Base-by-base conservation (phyloP, 92 coral and sea anemone genomes). In the Pocillopora meandrina region DNA sequence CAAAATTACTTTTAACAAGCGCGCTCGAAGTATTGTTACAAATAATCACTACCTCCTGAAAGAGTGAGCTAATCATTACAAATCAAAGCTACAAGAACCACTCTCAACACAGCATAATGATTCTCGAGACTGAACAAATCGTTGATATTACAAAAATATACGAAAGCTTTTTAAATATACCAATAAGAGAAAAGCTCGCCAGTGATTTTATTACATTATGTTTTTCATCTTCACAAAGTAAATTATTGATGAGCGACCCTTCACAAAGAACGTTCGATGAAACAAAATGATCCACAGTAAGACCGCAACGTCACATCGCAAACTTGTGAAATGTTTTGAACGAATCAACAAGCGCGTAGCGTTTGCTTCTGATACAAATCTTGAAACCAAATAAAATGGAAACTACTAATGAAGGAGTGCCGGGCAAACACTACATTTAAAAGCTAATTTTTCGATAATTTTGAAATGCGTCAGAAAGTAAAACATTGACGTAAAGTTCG, bases 191-290 rank as follows among this genome's bases (percentile, higher is more conserved):
- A 60, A 82, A 57, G 55, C 26, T 62, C n/a, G 61, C 23, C 18
- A 52, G 42, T 31, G 10, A 80, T 62, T 83, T 63, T 49, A 57
- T 73, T 49, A 21, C 9, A 81, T 61, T 74, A 61, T 10, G 62
- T 63, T 64, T 83, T 83, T n/a, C 19, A 59, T 59, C 72, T 55
- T 61, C 34, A 20, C 34, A 6, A 1, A 34, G 60, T 83, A 56
- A 83, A 83, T 83, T 19, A 83, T 83, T 74, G 86, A 83, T 83
- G 63, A 62, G 65, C 34, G 12, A 62, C 74, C 55, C 20, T 55
- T 47, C 61, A 12, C 12, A 64, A 34, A 70, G 85, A 81, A 71
- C 85, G 16, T 42, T 81, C 72, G 69, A 70, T 81, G 69, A 61
- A 35, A 70, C 56, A 69, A 21, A 52, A 13, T 58, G 35, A 66